Percentiles rank a stretch among this genome's conserved stretches.
Evolutionary conservation across 2,888 invertebrate species (phyloP).

Genomic region (Zaprionus lineosus): DNA sequence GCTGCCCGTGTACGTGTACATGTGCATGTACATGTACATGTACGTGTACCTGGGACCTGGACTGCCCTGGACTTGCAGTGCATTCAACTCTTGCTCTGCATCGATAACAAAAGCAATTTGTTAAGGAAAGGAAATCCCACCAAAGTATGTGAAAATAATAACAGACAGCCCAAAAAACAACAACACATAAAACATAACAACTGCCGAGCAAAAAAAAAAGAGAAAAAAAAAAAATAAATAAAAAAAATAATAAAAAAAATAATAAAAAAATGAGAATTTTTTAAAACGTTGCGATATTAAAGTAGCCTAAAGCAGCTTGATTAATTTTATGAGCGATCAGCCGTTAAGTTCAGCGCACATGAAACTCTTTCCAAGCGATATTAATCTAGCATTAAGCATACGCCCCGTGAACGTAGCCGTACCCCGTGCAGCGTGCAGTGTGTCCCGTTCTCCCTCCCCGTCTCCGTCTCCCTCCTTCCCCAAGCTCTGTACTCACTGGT

Average conservation of each 20-base stretch:
- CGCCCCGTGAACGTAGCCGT: constrained; percentile 65
- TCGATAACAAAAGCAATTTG: constrained; percentile 78
- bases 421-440: no score
- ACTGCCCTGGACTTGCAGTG: constrained; percentile 36
- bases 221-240: constrained; percentile 21
- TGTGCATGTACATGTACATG: constrained; percentile 15
- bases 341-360: constrained; percentile 82
- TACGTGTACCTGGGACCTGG: not conserved
- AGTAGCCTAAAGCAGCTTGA: constrained; percentile 81
- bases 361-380: constrained; percentile 61
- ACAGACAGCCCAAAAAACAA: constrained; percentile 52
- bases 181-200: no score
- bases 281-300: constrained; percentile 48
- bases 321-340: constrained; percentile 83
- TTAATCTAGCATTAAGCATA: constrained; percentile 78
- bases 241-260: not conserved
- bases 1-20: constrained; percentile 50
- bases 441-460: constrained; percentile 15
- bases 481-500: no score
- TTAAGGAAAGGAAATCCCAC: constrained; percentile 74
- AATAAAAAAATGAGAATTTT: constrained; percentile 16
- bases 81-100: constrained; percentile 64
- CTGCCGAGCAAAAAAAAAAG: no score
- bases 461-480: not conserved
- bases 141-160: constrained; percentile 77